Base-by-base conservation (phyloP, 2,888 invertebrate species). In the Calliopum simillimum region DNA sequence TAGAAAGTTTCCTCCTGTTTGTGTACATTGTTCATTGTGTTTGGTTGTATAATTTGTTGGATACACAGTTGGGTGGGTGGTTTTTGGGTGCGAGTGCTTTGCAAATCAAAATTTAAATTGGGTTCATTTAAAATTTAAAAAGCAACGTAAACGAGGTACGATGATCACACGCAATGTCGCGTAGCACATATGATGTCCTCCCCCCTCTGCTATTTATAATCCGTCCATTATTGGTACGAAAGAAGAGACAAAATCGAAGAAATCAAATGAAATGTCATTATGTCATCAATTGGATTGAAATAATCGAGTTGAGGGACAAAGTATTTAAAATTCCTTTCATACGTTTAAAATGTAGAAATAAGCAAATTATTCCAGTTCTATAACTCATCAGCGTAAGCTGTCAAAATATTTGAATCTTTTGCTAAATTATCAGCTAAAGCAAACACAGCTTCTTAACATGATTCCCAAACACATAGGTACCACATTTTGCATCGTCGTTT, bases 1-100 rank as follows among this genome's bases (percentile, higher is more conserved):
- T 16, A 4, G 13, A 16, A 66, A 14, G 16, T 16, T 53, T 66
- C 23, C 58, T 23, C 47, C 21, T 47, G 46, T 66, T 25, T 47
- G 33, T 33, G 33, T 33, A 33, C 33, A n/a, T 33, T 8, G 33
- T n/a, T n/a, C 49, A 55, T 58, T 62, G 70, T 70, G 72, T 72
- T 64, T 62, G 70, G 53, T 73, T 73, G 73, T 69, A 62, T 73
- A 73, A 73, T 70, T 70, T 73, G 73, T 73, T 73, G 73, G 44
- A 65, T 66, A 73, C 68, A 73, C 68, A 71, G 67, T 59, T 49
- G 59, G 58, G 47, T 33, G 33, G 16, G 47, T 67, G 12, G 14
- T 49, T 51, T 66, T 67, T 49, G 67, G 67, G 58, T 59, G 58
- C 67, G 58, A 44, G 49, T 21, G 58, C 59, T 58, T 33, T 67